Evolutionary conservation across 2,113 vertebrate genomes (phyloP).

Genomic region (Pan troglodytes): NHGRI_mPanTro3-v2.1_pri NC_072412.2:56910501-56911000

Average conservation of each 20-base stretch:
- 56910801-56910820: neutral
- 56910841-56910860: neutral
- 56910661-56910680: neutral
- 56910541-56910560: no score
- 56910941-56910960: neutral
- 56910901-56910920: neutral
- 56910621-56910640: neutral
- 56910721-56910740: neutral
- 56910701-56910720: neutral
- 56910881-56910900: neutral
- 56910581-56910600: neutral
- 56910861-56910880: neutral
- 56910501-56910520: neutral
- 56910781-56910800: neutral
- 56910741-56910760: neutral
- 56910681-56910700: neutral
- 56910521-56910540: neutral
- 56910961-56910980: neutral
- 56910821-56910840: neutral
- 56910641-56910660: neutral
- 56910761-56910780: no score
- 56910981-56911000: neutral
- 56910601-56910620: neutral
- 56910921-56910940: neutral
- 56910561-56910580: neutral